Evolutionary conservation across 2,888 invertebrate species (phyloP).

Genomic region (Cephus rjabovi): DNA sequence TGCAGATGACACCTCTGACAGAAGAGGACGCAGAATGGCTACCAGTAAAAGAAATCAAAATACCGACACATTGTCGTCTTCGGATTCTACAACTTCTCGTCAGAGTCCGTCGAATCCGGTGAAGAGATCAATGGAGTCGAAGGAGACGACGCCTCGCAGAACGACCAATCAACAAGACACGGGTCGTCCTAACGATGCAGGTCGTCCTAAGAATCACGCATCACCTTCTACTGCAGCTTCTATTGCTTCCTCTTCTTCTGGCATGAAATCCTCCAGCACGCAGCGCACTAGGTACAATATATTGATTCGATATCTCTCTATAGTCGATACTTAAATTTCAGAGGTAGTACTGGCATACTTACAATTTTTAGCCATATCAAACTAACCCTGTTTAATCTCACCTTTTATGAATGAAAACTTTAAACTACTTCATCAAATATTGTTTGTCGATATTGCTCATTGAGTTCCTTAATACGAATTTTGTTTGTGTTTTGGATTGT

Average conservation of each 20-base stretch:
- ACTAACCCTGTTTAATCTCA: not conserved
- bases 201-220: conserved; percentile 35
- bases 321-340: not conserved
- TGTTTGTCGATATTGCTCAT: not conserved
- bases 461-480: not conserved
- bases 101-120: conserved; percentile 30
- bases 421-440: not conserved
- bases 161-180: conserved; percentile 34
- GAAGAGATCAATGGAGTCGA: conserved; percentile 37
- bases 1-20: conserved; percentile 53
- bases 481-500: not conserved
- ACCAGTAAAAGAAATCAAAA: conserved; percentile 35
- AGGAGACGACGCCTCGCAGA: conserved; percentile 23
- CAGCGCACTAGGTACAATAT: conserved; percentile 30
- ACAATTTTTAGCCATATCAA: not conserved
- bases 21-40: conserved; percentile 36
- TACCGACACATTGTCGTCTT: conserved; percentile 33
- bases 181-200: conserved; percentile 37
- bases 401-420: not conserved
- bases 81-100: conserved; percentile 34
- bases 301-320: conserved; percentile 12
- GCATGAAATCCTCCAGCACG: conserved; percentile 34
- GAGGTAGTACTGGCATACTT: not conserved
- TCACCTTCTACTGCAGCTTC: conserved; percentile 34
- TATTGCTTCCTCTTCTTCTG: conserved; percentile 31